Conservation (phyloP, 2,888 invertebrate species). For the Diloba caeruleocephala region DNA sequence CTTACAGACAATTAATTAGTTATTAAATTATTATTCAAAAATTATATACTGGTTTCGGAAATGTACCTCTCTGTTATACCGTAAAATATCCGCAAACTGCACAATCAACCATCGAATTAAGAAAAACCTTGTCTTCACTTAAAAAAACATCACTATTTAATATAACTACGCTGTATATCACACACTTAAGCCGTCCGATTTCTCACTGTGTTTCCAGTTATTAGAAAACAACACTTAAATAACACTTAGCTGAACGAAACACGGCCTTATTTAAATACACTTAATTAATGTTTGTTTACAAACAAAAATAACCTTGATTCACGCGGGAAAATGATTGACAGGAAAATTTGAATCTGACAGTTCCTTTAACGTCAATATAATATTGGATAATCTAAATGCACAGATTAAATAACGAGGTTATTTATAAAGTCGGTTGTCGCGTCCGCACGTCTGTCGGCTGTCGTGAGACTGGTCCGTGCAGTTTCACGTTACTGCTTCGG, state of each 20-base stretch:
- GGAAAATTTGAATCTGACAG: slow-evolving; percentile 42
- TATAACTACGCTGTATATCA: slow-evolving; percentile 2
- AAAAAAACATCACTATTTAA: slow-evolving; percentile 10
- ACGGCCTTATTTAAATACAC: slow-evolving; percentile 6
- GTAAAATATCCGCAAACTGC: slow-evolving; percentile 20
- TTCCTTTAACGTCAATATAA: slow-evolving; percentile 28
- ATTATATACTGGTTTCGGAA: too few species aligned
- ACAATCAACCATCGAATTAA: slow-evolving; percentile 12
- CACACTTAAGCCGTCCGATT: slow-evolving; percentile 27
- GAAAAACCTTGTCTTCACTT: slow-evolving; percentile 2
- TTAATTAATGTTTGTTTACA: slow-evolving; percentile 32
- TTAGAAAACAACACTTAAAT: slow-evolving; percentile 32
- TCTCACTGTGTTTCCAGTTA: slow-evolving; percentile 38
- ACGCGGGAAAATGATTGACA: slow-evolving; percentile 42
- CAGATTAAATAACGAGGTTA: slow-evolving; percentile 44
- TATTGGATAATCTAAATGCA: slow-evolving; percentile 26
- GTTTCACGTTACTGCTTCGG: slow-evolving; percentile 68
- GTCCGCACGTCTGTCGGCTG: slow-evolving; percentile 65
- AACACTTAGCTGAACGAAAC: slow-evolving; percentile 11
- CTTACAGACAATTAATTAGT: too few species aligned
- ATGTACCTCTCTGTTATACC: too few species aligned
- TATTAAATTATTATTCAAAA: too few species aligned
- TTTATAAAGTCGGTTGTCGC: slow-evolving; percentile 53
- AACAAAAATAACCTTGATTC: slow-evolving; percentile 20
- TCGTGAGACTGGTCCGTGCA: slow-evolving; percentile 61